Base-by-base conservation (phyloP, 2,113 vertebrate species). In the Pandion haliaetus region DNA sequence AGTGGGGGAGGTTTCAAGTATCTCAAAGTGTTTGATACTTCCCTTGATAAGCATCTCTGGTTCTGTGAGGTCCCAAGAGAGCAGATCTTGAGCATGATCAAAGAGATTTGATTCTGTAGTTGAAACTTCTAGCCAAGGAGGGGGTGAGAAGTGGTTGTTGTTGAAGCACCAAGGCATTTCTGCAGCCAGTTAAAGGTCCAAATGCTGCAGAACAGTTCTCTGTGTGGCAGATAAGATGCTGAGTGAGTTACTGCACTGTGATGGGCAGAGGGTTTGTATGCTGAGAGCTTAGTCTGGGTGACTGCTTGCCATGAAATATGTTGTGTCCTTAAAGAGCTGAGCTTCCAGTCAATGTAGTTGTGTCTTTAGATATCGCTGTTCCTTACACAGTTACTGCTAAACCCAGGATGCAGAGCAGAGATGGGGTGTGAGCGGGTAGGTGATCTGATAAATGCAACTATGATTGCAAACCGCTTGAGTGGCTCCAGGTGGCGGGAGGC, bases 161-260 rank as follows among this genome's bases (percentile, higher is more conserved):
- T 9, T 40, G 65, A 74, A 82, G 76, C 47, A 57, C 50, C 44
- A 38, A 52, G 44, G 54, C 49, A 7, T 65, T 90, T 77, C 58
- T 86, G 49, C 44, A 63, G 61, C 19, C 17, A 12, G 34, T 1
- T 5, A 23, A 40, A 52, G 45, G 28, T 23, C 38, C 0, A 0
- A 31, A 9, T 0, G 0, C 67, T 83, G 80, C 65, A 16, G 50
- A 36, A 16, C 0, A 0, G 7, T 20, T 57, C n/a, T 70, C 28
- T 65, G 63, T 2, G 1, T 21, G 31, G 31, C 4, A 34, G 47
- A 3, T 9, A 6, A 71, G 49, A 7, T 47, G 38, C 80, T 8
- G 26, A 15, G 38, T 8, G 23, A 31, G 10, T 32, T 69, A 4
- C 67, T 83, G 52, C 31, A 5, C 54, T 29, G 29, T 13, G 44